phyloP scores from a whole-genome alignment of 2,888 invertebrate genomes.

The Chloroclysta siterata region DNA sequence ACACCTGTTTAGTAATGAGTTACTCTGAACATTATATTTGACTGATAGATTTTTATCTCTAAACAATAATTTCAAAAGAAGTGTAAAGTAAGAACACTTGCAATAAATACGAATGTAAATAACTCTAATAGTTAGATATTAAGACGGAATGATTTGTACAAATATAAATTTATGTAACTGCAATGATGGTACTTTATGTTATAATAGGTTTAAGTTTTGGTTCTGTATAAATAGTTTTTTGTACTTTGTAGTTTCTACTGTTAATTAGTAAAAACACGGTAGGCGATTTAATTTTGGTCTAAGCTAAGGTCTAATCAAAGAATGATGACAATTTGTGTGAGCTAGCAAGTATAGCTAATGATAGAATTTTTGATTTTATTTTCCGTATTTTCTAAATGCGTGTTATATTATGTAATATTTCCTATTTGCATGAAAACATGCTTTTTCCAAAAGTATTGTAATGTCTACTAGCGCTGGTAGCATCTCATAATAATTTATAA shows the following conservation, averaged over 20 bases:
- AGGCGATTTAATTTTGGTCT: neutral
- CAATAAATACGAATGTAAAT: slow-evolving; percentile 12
- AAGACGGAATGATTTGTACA: slow-evolving; percentile 25
- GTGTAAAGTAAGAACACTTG: slow-evolving; percentile 2
- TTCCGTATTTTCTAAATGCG: too few species aligned
- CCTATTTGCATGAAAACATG: too few species aligned
- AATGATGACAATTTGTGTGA: neutral
- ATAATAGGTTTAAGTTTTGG: neutral
- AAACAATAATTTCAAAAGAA: neutral
- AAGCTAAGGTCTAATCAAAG: neutral
- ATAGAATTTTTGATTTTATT: too few species aligned
- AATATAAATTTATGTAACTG: slow-evolving; percentile 9
- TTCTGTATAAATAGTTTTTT: neutral
- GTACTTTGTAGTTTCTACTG: neutral
- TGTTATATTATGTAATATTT: too few species aligned
- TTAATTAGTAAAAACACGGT: neutral
- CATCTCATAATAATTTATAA: neutral
- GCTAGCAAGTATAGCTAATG: neutral
- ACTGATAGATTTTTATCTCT: slow-evolving; percentile 26
- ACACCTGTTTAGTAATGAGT: neutral
- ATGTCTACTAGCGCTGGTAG: neutral
- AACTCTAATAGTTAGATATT: neutral
- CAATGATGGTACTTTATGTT: slow-evolving; percentile 7
- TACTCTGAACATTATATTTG: slow-evolving; percentile 11
- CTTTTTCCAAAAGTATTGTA: too few species aligned